phyloP scores from a whole-genome alignment of 2,888 invertebrate species.

The Osmoderma eremita region DNA sequence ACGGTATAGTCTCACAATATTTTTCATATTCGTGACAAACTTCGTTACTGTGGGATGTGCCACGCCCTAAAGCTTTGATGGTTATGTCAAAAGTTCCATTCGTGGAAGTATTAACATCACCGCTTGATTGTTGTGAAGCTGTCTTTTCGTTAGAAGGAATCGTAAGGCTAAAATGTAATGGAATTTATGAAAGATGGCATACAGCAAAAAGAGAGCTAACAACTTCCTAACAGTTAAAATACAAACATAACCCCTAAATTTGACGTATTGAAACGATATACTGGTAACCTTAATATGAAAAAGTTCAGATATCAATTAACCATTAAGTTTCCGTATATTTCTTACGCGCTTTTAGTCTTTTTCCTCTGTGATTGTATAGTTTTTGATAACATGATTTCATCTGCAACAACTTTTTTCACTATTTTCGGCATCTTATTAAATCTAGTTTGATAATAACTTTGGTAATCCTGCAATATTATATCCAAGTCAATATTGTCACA shows the following conservation, averaged over 20 bases:
- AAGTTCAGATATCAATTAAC: not conserved
- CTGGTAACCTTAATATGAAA: not conserved
- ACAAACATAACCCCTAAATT: too few relatives aligned
- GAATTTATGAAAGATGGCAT: not conserved
- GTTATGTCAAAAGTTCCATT: conserved; percentile 39
- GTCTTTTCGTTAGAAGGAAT: conserved; percentile 3
- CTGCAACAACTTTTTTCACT: conserved; percentile 66
- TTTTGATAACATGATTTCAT: conserved; percentile 35
- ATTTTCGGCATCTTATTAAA: conserved; percentile 90
- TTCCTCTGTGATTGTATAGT: conserved; percentile 25
- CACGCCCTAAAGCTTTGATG: conserved; percentile 22
- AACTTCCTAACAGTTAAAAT: too few relatives aligned
- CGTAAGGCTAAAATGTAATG: conserved; percentile 4
- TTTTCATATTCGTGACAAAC: conserved; percentile 1
- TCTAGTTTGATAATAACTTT: conserved; percentile 84
- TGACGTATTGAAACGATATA: too few relatives aligned
- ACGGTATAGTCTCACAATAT: conserved; percentile 7
- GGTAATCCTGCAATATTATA: conserved; percentile 88
- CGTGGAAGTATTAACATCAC: not conserved
- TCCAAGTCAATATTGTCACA: conserved; percentile 94
- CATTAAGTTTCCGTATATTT: not conserved
- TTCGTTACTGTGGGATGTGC: not conserved
- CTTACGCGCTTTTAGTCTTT: conserved; percentile 37
- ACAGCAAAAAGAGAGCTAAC: too few relatives aligned
- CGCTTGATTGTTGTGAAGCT: conserved; percentile 1